Evolutionary conservation across 2,797 vertebrate genomes (phyloP).

Genomic region (Apogon talboti): DNA sequence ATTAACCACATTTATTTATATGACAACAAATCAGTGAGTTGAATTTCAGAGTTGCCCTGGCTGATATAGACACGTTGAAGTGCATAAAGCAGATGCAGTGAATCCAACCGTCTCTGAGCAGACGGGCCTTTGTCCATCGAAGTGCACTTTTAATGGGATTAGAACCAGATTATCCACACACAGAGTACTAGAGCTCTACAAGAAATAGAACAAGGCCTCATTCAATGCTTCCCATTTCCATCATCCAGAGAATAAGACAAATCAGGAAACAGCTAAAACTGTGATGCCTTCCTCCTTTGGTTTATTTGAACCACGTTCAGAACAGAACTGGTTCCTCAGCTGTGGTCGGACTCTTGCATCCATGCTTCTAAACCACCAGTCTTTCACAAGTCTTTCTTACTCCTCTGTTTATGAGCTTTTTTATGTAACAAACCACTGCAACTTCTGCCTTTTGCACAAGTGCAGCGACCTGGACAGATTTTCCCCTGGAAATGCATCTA

Average conservation of each 20-base stretch:
- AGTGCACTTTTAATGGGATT: slow-evolving; percentile 73
- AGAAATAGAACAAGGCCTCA: slow-evolving; percentile 36
- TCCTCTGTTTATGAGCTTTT: neutral
- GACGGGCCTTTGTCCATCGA: slow-evolving; percentile 18
- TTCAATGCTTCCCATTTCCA: slow-evolving; percentile 24
- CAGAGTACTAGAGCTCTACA: slow-evolving; percentile 27
- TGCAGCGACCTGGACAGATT: neutral
- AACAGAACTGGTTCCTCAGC: neutral
- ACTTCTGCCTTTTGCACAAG: slow-evolving; percentile 24
- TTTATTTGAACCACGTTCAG: neutral
- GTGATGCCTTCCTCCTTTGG: neutral
- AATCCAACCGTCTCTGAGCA: slow-evolving; percentile 12
- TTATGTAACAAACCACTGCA: slow-evolving; percentile 24
- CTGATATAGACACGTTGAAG: too few relatives aligned
- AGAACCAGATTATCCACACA: slow-evolving; percentile 72
- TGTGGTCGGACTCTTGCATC: slow-evolving; percentile 4
- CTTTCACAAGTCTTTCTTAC: slow-evolving; percentile 11
- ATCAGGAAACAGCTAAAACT: neutral
- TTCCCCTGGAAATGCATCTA: neutral
- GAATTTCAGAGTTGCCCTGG: too few relatives aligned
- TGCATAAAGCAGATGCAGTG: slow-evolving; percentile 2
- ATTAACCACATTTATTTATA: too few relatives aligned
- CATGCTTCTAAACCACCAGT: neutral
- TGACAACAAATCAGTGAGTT: too few relatives aligned
- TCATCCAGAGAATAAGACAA: neutral